Evolutionary conservation across 2,888 invertebrate genomes (phyloP).

Genomic region (Poecilobothrus nobilitatus): DNA sequence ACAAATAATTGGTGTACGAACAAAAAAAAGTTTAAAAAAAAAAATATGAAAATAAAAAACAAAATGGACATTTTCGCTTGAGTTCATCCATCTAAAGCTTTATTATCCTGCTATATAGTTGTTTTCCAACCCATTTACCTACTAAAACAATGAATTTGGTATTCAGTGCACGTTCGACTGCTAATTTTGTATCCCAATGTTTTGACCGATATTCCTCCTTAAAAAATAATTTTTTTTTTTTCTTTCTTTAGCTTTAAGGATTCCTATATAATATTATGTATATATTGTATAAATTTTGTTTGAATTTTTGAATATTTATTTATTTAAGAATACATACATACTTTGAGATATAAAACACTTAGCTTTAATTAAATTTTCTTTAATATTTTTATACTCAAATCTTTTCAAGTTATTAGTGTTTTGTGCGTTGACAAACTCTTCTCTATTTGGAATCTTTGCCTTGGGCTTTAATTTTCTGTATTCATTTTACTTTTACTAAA

Average conservation of each 20-base stretch:
- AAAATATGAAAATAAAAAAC: background rate
- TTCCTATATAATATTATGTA: no score
- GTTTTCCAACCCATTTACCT: constrained; percentile 3
- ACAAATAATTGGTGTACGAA: no score
- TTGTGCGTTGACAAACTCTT: no score
- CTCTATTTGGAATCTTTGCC: no score
- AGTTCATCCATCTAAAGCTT: background rate
- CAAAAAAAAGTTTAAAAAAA: background rate
- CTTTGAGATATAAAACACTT: no score
- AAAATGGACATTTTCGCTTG: background rate
- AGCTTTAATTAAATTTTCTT: no score
- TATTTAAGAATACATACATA: background rate
- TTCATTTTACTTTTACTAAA: no score
- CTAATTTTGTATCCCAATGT: background rate
- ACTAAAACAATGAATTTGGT: background rate
- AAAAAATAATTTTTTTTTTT: background rate
- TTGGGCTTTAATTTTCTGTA: no score
- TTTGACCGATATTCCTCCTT: background rate
- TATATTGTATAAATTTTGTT: background rate
- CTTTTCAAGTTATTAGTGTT: no score
- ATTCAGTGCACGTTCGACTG: background rate
- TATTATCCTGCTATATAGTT: background rate
- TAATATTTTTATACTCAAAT: no score
- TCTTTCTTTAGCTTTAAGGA: background rate
- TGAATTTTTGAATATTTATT: background rate